Percentiles rank a stretch among this genome's conserved stretches.
phyloP scores from a whole-genome alignment of 2,888 invertebrate species.

The Spilosoma lubricipeda region DNA sequence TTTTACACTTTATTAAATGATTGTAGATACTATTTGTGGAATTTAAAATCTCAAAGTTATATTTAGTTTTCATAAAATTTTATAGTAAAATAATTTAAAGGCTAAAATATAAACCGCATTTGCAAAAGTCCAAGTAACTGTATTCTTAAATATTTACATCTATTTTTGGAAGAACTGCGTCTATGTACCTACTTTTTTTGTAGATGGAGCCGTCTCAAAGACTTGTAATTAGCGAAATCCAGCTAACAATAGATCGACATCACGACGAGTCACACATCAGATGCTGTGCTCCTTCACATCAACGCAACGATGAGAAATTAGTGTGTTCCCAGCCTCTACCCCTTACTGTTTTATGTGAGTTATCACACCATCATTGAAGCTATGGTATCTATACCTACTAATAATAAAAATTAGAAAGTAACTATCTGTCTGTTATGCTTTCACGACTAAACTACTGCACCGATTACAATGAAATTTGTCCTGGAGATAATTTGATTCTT shows the following conservation, averaged over 20 bases:
- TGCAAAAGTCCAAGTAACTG: neutral
- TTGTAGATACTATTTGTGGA: no score
- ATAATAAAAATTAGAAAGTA: no score
- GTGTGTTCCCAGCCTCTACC: constrained; percentile 71
- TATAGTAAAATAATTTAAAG: no score
- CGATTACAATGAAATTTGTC: no score
- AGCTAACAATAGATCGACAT: constrained; percentile 61
- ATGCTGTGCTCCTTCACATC: constrained; percentile 74
- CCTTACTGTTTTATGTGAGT: constrained; percentile 75
- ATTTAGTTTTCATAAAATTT: no score
- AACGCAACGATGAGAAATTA: constrained; percentile 55
- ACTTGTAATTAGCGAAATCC: constrained; percentile 71
- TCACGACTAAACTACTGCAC: no score
- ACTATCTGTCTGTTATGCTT: no score
- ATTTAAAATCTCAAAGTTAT: no score
- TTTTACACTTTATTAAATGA: no score
- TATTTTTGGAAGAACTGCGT: neutral
- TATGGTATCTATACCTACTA: no score
- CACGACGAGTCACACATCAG: constrained; percentile 74
- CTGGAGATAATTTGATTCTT: no score
- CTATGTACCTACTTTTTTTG: neutral
- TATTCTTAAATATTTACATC: neutral
- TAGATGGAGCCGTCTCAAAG: constrained; percentile 74
- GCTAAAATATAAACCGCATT: neutral
- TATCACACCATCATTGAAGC: neutral